These are phyloP conservation scores for Caenorhabditis imperialis DNA, from an alignment of 2,888 invertebrate species.

Conservation along the genomic window DNA sequence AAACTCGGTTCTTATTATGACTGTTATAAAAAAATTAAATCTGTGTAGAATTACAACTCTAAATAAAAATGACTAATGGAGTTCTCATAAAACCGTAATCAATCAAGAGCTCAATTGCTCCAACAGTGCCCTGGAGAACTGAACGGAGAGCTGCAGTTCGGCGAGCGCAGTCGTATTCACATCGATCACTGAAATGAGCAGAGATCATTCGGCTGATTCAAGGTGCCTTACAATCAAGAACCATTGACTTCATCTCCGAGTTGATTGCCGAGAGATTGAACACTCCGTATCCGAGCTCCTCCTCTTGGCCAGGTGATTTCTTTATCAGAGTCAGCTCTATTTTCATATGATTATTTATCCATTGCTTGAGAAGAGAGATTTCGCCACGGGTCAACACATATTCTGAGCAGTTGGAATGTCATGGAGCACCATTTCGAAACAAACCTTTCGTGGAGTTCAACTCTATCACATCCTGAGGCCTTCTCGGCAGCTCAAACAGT, in stretches of 20 bases:
- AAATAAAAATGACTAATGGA: no score
- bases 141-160: conserved; percentile 61
- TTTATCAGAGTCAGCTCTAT: conserved; percentile 69
- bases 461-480: conserved; percentile 24
- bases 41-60: no score
- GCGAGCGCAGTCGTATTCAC: conserved; percentile 63
- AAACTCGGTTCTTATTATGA: no score
- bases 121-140: conserved; percentile 57
- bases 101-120: conserved; percentile 19
- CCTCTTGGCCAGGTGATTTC: conserved; percentile 61
- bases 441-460: conserved; percentile 48
- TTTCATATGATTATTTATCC: conserved; percentile 66
- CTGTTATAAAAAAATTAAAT: no score
- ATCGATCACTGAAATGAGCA: conserved; percentile 65
- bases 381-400: conserved; percentile 66
- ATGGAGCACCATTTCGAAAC: not conserved
- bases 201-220: not conserved
- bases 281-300: conserved; percentile 70
- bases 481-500: conserved; percentile 47
- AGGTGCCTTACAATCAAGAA: conserved; percentile 57
- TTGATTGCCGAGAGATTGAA: conserved; percentile 61
- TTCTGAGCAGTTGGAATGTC: conserved; percentile 52
- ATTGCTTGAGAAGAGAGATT: conserved; percentile 71
- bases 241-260: conserved; percentile 11
- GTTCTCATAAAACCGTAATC: not conserved